Base-by-base conservation (phyloP, 2,797 vertebrate species). In the Anolis apletophallus region DNA sequence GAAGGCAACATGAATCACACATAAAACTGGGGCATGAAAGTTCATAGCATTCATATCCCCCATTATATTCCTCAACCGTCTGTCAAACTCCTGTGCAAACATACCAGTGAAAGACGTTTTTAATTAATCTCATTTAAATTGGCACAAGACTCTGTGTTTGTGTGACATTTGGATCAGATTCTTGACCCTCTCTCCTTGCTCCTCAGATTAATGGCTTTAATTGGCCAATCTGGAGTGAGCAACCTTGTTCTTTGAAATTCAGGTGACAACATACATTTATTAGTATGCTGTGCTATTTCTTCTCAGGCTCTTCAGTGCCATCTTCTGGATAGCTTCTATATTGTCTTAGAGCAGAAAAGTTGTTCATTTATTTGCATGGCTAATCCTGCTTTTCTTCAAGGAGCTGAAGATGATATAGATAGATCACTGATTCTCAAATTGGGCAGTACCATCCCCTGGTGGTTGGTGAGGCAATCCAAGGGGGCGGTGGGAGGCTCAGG, bases 81-180 rank as follows among this genome's bases (percentile, higher is more conserved):
- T 67, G 12, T 74, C 40, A 40, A 67, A 73, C 71, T 57, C 29
- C 16, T 8, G 40, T 34, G 34, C 14, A 11, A 61, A 40, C 23
- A 3, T 16, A n/a, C 50, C 40, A 67, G 23, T 50, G 19, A 46
- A 13, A 36, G 69, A 54, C 21, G 16, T 8, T 26, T 46, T 74
- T n/a, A 36, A 17, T 54, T 75, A 75, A 81, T 67, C 59, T 75
- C 67, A 86, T 75, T 40, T 54, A 67, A 81, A 81, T 86, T 67
- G 46, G 57, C 3, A 67, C 32, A 26, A 40, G 78, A 29, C 57
- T 67, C 16, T 40, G 32, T 2, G 71, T 32, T 54, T 75, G 82
- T 34, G 32, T 81, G 79, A 75, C 32, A 75, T 81, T 85, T 86
- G 79, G 75, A 55, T 40, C 79, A 67, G 71, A 67, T 67, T 71